Base-by-base conservation (phyloP, 2,797 vertebrate species). In the Aeoliscus strigatus region DNA sequence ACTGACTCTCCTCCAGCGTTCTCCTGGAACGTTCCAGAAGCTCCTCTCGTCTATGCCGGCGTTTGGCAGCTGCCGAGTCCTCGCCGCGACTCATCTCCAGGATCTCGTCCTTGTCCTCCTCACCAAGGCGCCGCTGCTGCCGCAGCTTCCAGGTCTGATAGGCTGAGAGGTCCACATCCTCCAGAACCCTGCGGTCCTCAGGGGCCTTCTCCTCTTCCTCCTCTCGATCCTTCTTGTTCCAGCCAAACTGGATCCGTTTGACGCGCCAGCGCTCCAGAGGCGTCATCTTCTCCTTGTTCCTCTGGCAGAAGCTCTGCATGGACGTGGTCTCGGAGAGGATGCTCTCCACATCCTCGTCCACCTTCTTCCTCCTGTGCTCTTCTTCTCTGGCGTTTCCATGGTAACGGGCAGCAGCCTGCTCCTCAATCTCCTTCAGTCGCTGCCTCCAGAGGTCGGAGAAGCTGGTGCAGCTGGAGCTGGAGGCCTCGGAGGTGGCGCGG, bases 171-270 rank as follows among this genome's bases (percentile, higher is more conserved):
- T 86, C 86, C 56, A 93, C 75, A 0, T 94, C 91, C 1, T 91
- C 85, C 0, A 71, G 73, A 4, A 74, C 59, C 35, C 68, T 86
- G 3, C 45, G 48, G 0, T 82, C 84, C 1, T 34, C 74, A 0
- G 58, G 55, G 0, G 54, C 67, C 0, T 15, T 72, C 9, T 83
- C 89, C 34, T 74, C 83, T 12, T 81, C 89, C 6, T 85, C 73
- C n/a, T 91, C 91, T 0, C 69, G 58, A 4, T 94, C 92, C 45
- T 90, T 94, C 75, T 91, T 97, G 74, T 97, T 95, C 88, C 93
- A 99, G 8, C 95, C 95, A 32, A 95, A 99, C 39, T 99, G 94
- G 73, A 99, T 91, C 47, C 95, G 89, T 66, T 99, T 99, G 52
- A 99, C 23, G 31, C 90, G 91, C 96, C 96, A 99, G 15, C 96